These are phyloP conservation scores for Umimayanthus kanabou DNA, from an alignment of 92 coral and sea anemone species.

Conservation along the genomic window DNA sequence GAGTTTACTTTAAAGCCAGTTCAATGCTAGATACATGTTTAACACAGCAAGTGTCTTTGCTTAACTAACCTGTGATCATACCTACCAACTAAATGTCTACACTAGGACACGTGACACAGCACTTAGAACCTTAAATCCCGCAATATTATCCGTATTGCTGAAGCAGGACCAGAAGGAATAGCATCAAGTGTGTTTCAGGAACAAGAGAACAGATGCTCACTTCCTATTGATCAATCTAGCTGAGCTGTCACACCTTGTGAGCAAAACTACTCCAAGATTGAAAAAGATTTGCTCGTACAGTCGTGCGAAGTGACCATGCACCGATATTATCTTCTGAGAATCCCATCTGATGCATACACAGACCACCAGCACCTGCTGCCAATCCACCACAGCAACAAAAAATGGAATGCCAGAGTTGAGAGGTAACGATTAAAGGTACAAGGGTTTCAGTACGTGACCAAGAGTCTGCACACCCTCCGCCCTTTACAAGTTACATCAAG, in stretches of 20 bases:
- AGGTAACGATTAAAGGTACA: slow-evolving; percentile 4
- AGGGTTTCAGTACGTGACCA: slow-evolving; percentile 16
- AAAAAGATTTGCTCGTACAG: not conserved
- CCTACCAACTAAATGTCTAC: slow-evolving; percentile 23
- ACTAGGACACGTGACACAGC: slow-evolving; percentile 34
- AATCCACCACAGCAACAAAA: slow-evolving; percentile 26
- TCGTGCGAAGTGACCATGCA: slow-evolving; percentile 19
- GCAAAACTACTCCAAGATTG: not conserved
- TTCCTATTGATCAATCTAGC: slow-evolving; percentile 25
- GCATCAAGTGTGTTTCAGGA: slow-evolving; percentile 29
- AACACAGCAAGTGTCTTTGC: slow-evolving; percentile 23
- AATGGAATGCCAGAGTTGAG: slow-evolving; percentile 26
- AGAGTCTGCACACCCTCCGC: slow-evolving; percentile 25
- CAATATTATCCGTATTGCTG: slow-evolving; percentile 11
- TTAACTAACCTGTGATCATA: not conserved
- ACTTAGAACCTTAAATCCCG: not conserved
- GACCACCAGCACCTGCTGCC: slow-evolving; percentile 19
- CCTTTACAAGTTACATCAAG: slow-evolving; percentile 20
- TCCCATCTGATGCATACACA: slow-evolving; percentile 22
- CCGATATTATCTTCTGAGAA: slow-evolving; percentile 7
- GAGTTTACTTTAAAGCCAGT: slow-evolving; percentile 45
- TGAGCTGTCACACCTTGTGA: slow-evolving; percentile 15
- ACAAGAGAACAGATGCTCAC: not conserved
- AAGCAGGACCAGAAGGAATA: slow-evolving; percentile 31
- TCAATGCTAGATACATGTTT: slow-evolving; percentile 39